These are phyloP conservation scores for Polydrusus cervinus DNA, from an alignment of 2,888 invertebrate species.

Conservation along the genomic window DNA sequence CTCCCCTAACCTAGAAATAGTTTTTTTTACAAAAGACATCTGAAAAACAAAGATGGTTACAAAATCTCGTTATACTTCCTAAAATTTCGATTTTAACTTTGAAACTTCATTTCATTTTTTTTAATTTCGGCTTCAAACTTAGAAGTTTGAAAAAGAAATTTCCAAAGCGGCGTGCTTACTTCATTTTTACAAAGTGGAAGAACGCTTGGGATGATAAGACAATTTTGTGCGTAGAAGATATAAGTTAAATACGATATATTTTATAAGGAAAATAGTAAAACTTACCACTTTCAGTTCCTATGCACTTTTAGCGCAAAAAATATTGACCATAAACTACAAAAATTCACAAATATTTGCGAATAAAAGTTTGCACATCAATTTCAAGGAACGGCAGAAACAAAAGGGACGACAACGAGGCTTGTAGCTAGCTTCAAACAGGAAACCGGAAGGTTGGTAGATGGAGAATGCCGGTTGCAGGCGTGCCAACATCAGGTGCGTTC, in stretches of 20 bases:
- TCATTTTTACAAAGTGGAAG: not conserved
- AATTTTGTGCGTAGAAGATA: not conserved
- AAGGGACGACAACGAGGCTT: conserved; percentile 6
- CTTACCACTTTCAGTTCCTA: conserved; percentile 5
- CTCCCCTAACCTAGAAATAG: too few relatives aligned
- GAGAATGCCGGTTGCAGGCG: not conserved
- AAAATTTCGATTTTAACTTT: too few relatives aligned
- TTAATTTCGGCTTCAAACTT: too few relatives aligned
- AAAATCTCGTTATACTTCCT: too few relatives aligned
- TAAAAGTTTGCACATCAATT: not conserved
- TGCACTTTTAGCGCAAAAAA: conserved; percentile 16
- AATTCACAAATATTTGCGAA: not conserved
- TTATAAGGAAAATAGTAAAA: not conserved
- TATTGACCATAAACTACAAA: conserved; percentile 5
- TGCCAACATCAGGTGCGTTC: not conserved
- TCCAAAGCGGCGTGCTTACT: too few relatives aligned
- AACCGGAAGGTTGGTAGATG: not conserved
- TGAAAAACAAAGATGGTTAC: too few relatives aligned
- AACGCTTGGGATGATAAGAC: conserved; percentile 1
- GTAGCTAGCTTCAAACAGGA: conserved; percentile 3
- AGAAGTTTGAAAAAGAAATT: too few relatives aligned
- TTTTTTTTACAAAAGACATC: too few relatives aligned
- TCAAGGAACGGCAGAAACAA: conserved; percentile 1
- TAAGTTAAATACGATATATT: not conserved
- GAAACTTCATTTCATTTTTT: too few relatives aligned